Evolutionary conservation across 2,888 invertebrate species (phyloP), one percentile per base, ranked within the genome.

Genomic region (Dynastes hyllus): DNA sequence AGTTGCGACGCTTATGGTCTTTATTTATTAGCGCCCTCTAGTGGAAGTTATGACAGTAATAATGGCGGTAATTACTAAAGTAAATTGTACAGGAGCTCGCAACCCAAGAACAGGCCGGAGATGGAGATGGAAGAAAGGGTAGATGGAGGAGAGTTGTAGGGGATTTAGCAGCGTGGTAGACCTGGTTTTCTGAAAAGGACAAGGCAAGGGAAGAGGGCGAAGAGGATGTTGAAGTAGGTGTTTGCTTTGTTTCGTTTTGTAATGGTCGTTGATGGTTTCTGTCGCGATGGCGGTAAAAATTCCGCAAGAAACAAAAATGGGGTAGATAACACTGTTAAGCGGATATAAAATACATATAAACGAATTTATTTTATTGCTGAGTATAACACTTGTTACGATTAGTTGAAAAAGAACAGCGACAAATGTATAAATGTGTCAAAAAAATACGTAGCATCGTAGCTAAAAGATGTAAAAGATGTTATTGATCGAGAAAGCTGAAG

Each of bases 1-100:
- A 27, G 45, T 69, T 27, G 69, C 22, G 69, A n/a, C 69, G 50
- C 27, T 50, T 50, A 27, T 51, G 69, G 66, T 67, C 66, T 50
- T 69, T 69, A 50, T 69, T 69, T 69, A 69, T 69, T 50, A 69
- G 13, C 29, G 69, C 63, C 27, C 69, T 45, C 69, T 22, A 45
- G 50, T 11, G 37, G 50, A 69, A 69, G 45, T 69, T 69, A 69
- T 69, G 69, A 69, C 45, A 27, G 69, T 27, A 50, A 69, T 50
- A 69, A 69, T 69, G 13, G 50, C 27, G 50, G 37, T 69, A 69
- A 69, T 69, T 69, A 69, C 69, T 69, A 50, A 69, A 69, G 50
- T 69, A 69, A 69, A 69, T 69, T 69, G 69, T 50, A 27, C 13
- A 66, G 69, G 29, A 13, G 63, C 2, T 9, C 63, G 11, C 11